phyloP scores from a whole-genome alignment of 2,888 invertebrate genomes.

The Adelphocoris suturalis region DNA sequence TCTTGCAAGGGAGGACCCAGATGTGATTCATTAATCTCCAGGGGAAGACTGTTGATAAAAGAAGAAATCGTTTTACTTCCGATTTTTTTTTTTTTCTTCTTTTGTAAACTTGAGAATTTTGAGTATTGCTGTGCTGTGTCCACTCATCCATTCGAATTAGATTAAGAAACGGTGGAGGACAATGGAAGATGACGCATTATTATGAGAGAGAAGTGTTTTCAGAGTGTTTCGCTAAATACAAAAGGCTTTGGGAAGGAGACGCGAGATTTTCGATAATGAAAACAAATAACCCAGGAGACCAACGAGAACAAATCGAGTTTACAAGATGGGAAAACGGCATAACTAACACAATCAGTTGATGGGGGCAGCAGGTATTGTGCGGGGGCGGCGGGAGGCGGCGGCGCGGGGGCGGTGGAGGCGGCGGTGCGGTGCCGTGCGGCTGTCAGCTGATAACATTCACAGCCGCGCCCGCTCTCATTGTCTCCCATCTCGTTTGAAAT shows the following conservation, averaged over 20 bases:
- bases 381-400: background rate
- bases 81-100: too few species aligned
- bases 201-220: too few species aligned
- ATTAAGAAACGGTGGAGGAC: background rate
- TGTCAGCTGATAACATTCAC: constrained; percentile 32
- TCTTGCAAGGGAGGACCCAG: too few species aligned
- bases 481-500: constrained; percentile 35
- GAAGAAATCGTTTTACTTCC: too few species aligned
- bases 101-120: too few species aligned
- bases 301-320: constrained; percentile 56
- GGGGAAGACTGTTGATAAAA: too few species aligned
- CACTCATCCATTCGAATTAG: too few species aligned
- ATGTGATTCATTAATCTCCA: too few species aligned
- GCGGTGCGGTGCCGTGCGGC: too few species aligned
- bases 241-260: constrained; percentile 17
- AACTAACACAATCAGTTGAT: constrained; percentile 42
- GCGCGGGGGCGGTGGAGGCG: background rate
- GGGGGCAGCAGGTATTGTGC: constrained; percentile 22
- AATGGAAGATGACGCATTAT: background rate
- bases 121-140: too few species aligned
- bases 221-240: background rate
- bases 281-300: background rate
- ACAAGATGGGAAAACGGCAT: constrained; percentile 46
- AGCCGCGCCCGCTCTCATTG: constrained; percentile 11
- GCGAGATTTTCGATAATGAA: constrained; percentile 43